Evolutionary conservation across 2,888 invertebrate genomes (phyloP).

Genomic region (Tetramorium bicarinatum): DNA sequence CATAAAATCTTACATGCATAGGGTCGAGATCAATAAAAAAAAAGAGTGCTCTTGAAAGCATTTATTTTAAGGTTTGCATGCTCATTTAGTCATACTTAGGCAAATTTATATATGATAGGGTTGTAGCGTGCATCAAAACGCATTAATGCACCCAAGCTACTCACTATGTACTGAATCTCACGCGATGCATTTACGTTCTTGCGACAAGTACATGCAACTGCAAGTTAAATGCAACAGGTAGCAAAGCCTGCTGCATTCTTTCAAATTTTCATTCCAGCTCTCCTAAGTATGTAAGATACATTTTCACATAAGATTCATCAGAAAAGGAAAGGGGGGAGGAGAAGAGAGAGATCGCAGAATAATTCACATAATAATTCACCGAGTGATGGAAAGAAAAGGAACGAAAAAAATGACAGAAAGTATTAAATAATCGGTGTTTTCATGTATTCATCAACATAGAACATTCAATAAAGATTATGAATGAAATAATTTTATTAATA

Average conservation of each 20-base stretch:
- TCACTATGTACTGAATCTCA: background rate
- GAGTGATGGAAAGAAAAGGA: slow-evolving; percentile 13
- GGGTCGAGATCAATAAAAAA: background rate
- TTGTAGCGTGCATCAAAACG: slow-evolving; percentile 16
- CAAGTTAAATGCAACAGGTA: slow-evolving; percentile 58
- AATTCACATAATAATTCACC: background rate
- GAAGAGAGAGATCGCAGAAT: slow-evolving; percentile 9
- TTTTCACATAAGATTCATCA: slow-evolving; percentile 30
- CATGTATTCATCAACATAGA: background rate
- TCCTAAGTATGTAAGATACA: slow-evolving; percentile 36
- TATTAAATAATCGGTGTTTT: slow-evolving; percentile 19
- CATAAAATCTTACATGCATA: background rate
- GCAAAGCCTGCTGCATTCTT: slow-evolving; percentile 47
- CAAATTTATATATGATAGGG: background rate
- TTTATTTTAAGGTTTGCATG: slow-evolving; percentile 4
- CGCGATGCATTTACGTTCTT: slow-evolving; percentile 34
- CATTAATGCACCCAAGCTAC: slow-evolving; percentile 14
- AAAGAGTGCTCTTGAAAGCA: background rate
- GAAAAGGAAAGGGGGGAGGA: slow-evolving; percentile 12
- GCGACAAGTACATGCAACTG: background rate
- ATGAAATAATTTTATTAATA: background rate
- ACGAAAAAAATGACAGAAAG: slow-evolving; percentile 28
- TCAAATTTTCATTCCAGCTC: slow-evolving; percentile 56
- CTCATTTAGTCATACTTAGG: background rate
- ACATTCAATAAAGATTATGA: background rate